Percentiles rank a stretch among this genome's conserved stretches.
Conservation (phyloP, 2,797 vertebrate species). For the Mormyrus hasselquistii region DNA sequence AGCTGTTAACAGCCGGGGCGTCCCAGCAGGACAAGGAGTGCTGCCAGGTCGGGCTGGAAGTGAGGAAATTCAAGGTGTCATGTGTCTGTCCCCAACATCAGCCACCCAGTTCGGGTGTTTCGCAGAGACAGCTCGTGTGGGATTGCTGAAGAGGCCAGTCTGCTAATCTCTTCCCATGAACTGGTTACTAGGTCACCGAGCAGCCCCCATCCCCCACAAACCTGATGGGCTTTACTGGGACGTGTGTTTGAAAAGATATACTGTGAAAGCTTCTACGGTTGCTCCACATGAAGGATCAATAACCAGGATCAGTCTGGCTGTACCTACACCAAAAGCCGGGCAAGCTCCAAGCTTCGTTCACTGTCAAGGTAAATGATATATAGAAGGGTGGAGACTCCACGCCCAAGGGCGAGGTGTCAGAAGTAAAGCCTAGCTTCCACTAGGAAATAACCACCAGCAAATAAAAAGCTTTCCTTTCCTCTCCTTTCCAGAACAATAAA, state of each 20-base stretch:
- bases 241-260: neutral
- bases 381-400: neutral
- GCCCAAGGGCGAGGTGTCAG: neutral
- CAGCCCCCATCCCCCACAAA: neutral
- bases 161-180: neutral
- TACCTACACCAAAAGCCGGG: neutral
- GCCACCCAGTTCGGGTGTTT: neutral
- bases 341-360: neutral
- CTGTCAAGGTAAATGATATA: neutral
- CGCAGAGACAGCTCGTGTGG: neutral
- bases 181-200: neutral
- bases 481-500: neutral
- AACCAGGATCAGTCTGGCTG: neutral
- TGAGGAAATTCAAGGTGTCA: neutral
- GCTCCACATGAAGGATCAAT: neutral
- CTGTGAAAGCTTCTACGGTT: neutral
- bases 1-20: conserved; percentile 46
- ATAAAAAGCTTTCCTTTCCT: neutral
- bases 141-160: neutral
- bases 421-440: neutral
- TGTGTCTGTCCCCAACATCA: neutral
- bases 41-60: neutral
- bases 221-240: neutral
- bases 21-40: neutral
- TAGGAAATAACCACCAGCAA: neutral